These are phyloP conservation scores for Kryptopterus vitreolus DNA, from an alignment of 2,797 vertebrate genomes.

Conservation along the genomic window DNA sequence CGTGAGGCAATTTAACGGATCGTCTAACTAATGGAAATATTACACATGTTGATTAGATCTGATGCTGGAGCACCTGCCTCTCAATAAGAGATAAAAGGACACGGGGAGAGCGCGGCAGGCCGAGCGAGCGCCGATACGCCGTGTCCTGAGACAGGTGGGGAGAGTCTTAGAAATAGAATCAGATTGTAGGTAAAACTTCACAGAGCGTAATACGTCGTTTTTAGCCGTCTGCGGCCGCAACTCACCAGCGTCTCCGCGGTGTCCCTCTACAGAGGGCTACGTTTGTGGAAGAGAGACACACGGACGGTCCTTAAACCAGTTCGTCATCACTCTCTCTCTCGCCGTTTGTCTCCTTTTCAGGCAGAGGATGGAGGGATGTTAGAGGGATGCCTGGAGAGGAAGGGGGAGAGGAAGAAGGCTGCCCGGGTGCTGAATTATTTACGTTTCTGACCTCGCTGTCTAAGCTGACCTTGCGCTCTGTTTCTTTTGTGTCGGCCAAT, in stretches of 20 bases:
- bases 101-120: background rate
- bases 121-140: background rate
- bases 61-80: conserved; percentile 16
- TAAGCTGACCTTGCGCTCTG: conserved; percentile 45
- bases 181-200: conserved; percentile 8
- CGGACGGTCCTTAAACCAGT: conserved; percentile 64
- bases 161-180: background rate
- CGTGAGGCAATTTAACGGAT: conserved; percentile 35
- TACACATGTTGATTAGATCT: conserved; percentile 32
- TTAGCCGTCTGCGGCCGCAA: conserved; percentile 9
- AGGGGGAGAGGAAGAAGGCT: conserved; percentile 61
- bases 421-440: conserved; percentile 51
- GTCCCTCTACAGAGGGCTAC: conserved; percentile 13
- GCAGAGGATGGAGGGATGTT: conserved; percentile 66
- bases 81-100: conserved; percentile 19
- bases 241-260: background rate
- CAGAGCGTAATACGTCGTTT: background rate
- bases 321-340: conserved; percentile 70
- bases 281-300: conserved; percentile 31
- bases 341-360: conserved; percentile 38
- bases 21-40: conserved; percentile 23
- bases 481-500: conserved; percentile 39
- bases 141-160: background rate
- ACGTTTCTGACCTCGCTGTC: conserved; percentile 40
- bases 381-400: conserved; percentile 62